These are phyloP conservation scores for Pelodiscus sinensis DNA, from an alignment of 2,113 vertebrate species.

Conservation along the genomic window DNA sequence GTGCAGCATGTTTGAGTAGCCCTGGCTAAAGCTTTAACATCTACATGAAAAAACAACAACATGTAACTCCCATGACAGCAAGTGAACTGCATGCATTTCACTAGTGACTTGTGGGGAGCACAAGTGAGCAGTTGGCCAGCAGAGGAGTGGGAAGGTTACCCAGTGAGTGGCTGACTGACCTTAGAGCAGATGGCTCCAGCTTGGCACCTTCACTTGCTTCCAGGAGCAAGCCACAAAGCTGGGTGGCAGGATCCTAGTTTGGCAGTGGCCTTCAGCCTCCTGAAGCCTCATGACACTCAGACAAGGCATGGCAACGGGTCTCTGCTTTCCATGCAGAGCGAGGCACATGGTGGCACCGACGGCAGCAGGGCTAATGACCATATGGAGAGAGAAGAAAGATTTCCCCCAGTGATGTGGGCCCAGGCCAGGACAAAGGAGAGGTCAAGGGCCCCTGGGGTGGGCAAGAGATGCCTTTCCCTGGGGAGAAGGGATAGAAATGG, in stretches of 20 bases:
- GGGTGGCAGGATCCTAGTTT: neutral
- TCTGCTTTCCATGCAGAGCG: neutral
- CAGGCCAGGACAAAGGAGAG: neutral
- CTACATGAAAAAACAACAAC: neutral
- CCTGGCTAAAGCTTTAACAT: rapidly evolving
- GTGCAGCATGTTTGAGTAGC: rapidly evolving
- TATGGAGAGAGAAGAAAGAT: neutral
- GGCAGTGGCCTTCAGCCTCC: neutral
- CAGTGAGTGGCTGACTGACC: rapidly evolving
- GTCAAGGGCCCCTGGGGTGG: neutral
- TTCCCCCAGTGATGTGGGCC: neutral
- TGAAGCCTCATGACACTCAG: neutral
- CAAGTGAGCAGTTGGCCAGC: neutral
- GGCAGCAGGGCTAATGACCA: neutral
- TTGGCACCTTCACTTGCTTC: neutral
- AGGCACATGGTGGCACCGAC: neutral
- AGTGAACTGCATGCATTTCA: rapidly evolving
- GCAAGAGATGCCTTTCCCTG: neutral
- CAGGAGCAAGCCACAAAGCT: neutral
- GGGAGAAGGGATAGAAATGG: neutral
- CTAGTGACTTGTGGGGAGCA: no score
- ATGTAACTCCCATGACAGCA: neutral
- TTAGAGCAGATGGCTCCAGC: neutral
- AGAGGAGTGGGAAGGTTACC: rapidly evolving
- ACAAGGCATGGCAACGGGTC: neutral